Base-by-base conservation (phyloP, 2,113 vertebrate species). In the Rattus rattus region DNA sequence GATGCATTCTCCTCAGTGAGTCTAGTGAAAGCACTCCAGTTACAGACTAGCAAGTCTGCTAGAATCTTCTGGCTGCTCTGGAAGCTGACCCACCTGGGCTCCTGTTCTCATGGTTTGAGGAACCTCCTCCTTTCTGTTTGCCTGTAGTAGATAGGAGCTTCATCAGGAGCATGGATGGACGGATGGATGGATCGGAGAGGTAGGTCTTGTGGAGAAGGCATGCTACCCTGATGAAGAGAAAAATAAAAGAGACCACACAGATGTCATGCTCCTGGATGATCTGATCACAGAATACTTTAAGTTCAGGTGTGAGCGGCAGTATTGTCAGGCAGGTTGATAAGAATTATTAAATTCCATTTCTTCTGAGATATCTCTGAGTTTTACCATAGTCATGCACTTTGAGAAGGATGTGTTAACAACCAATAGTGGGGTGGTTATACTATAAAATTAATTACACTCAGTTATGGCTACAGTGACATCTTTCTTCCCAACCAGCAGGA, bases 271-370 rank as follows among this genome's bases (percentile, higher is more conserved):
- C 47, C 87, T 79, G 70, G 47, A 56, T 81, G 81, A 93, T 69
- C 94, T 75, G 91, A 85, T 88, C 59, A 90, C 89, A 63, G 96
- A 86, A 81, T 91, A 17, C 61, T 85, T 94, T 92, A 94, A 93
- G 79, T 93, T 65, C 36, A 65, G 19, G 9, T 70, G 85, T 59
- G 70, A 43, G 43, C 43, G 30, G 52, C n/a, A 63, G n/a, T 63
- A n/a, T 77, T 75, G 33, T 63, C 49, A 91, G 47, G n/a, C 83
- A 84, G 80, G 12, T 73, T 59, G 73, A 79, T 86, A 56, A 83
- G 81, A 95, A 56, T 91, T 33, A 77, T 67, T 72, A 84, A 67
- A 54, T 86, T 67, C 79, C 47, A 16, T 47, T 70, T 92, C 65
- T 17, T 69, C 72, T 81, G 84, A 43, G 65, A 86, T 2, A 91